These are phyloP conservation scores for Dicrurus megarhynchus DNA, from an alignment of 2,113 vertebrate species.

Conservation along the genomic window DNA sequence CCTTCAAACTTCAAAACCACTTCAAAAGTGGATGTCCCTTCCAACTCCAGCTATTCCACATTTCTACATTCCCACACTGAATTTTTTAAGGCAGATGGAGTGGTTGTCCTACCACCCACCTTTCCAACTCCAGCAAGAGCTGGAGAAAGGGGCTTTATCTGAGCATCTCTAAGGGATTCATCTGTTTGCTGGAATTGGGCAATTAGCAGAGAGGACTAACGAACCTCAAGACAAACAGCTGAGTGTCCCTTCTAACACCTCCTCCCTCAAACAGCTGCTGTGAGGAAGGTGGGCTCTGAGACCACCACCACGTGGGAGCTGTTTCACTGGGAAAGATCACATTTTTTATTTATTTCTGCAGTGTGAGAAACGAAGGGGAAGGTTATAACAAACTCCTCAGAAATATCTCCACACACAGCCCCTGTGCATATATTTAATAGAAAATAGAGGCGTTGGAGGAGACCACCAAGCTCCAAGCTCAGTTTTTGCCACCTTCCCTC, in stretches of 20 bases:
- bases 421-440: accelerated
- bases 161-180: neutral
- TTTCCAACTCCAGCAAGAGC: accelerated
- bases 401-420: neutral
- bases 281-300: neutral
- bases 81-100: neutral
- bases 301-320: neutral
- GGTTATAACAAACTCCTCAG: neutral
- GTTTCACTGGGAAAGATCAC: neutral
- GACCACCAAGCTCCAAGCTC: slow-evolving; percentile 14
- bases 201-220: neutral
- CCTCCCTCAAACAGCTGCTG: neutral
- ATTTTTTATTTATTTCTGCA: neutral
- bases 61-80: neutral
- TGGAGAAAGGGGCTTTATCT: neutral
- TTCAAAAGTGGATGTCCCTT: no score
- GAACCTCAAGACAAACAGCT: neutral
- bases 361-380: accelerated
- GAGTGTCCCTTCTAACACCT: neutral
- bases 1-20: no score
- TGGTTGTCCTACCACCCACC: neutral
- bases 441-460: neutral
- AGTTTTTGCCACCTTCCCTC: slow-evolving; percentile 10
- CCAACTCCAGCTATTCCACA: neutral
- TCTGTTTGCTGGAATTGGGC: neutral